Evolutionary conservation across 92 coral and sea anemone species (phyloP).

Genomic region (Epizoanthus fatuus): DNA sequence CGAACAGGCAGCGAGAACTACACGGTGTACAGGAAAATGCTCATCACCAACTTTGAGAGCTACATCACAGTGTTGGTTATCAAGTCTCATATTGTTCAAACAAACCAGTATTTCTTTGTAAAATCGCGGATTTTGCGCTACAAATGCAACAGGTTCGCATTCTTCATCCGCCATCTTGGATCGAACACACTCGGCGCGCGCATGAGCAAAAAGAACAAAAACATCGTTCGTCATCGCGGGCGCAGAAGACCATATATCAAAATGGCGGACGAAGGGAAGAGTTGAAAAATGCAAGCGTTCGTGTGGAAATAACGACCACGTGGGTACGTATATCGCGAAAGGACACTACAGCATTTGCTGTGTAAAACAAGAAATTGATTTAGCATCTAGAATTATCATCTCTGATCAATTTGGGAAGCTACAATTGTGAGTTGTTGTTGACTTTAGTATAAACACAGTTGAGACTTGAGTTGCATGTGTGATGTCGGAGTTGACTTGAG

Average conservation of each 20-base stretch:
- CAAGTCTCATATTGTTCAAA: conserved; percentile 66
- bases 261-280: conserved; percentile 50
- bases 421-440: neutral
- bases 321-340: neutral
- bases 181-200: neutral
- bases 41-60: conserved; percentile 67
- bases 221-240: conserved; percentile 17
- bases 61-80: conserved; percentile 73
- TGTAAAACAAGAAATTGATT: no score
- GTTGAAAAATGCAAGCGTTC: neutral
- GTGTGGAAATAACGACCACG: neutral
- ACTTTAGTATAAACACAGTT: neutral
- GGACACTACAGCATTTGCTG: neutral
- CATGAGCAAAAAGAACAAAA: neutral
- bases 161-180: conserved; percentile 48
- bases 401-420: no score
- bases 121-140: conserved; percentile 37
- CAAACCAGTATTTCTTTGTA: conserved; percentile 44
- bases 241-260: conserved; percentile 24
- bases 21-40: conserved; percentile 63
- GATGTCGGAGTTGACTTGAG: no score
- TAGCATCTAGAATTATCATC: no score
- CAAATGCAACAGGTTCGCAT: conserved; percentile 18
- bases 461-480: no score
- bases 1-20: conserved; percentile 70